Conservation (phyloP, 2,113 vertebrate genomes). For the Rostratula benghalensis region DNA sequence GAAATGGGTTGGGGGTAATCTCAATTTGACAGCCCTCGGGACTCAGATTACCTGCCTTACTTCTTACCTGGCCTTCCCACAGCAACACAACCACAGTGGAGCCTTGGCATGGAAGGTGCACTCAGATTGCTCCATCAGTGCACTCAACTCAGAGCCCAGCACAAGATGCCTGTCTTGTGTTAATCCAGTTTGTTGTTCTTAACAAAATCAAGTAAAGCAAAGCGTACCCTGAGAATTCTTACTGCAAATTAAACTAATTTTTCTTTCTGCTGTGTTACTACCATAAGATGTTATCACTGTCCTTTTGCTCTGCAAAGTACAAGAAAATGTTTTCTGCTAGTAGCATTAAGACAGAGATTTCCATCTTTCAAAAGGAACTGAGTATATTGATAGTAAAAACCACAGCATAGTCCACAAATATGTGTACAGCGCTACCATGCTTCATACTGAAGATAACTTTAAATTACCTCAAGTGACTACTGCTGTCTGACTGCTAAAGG, state of each 20-base stretch:
- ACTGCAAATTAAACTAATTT: not conserved
- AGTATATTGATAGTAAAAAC: not conserved
- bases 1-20: not conserved
- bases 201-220: not conserved
- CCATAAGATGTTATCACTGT: not conserved
- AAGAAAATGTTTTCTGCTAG: not conserved
- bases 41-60: not conserved
- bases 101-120: too few relatives aligned
- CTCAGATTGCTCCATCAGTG: rapidly evolving
- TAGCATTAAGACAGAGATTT: not conserved
- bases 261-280: not conserved
- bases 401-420: not conserved
- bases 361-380: not conserved
- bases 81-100: rapidly evolving
- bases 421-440: rapidly evolving
- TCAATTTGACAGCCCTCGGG: not conserved
- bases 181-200: not conserved
- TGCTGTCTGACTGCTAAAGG: not conserved
- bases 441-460: not conserved
- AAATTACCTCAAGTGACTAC: not conserved
- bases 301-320: not conserved
- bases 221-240: not conserved
- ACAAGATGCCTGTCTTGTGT: too few relatives aligned
- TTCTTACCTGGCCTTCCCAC: not conserved
- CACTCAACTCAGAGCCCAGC: not conserved